phyloP scores from a whole-genome alignment of 2,797 vertebrate genomes.

The Bovichtus variegatus region DNA sequence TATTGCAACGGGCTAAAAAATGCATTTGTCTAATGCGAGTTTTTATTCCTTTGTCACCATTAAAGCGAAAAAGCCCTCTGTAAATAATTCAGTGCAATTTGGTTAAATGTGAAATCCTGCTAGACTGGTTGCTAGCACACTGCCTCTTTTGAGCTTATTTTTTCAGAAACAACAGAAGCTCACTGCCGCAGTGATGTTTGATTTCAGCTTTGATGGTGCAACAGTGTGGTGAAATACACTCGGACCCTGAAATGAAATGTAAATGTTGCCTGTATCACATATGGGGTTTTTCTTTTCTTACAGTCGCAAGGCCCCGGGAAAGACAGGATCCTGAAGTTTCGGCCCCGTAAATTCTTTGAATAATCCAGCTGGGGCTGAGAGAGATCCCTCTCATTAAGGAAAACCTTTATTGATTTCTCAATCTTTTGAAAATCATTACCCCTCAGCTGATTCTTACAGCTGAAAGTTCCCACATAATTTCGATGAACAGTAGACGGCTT shows the following conservation, averaged over 20 bases:
- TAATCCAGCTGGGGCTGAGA: constrained; percentile 44
- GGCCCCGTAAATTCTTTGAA: constrained; percentile 18
- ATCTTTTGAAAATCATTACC: constrained; percentile 88
- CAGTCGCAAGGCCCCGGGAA: background rate
- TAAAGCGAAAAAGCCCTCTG: constrained; percentile 35
- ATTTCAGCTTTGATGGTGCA: constrained; percentile 75
- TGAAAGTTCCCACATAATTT: constrained; percentile 88
- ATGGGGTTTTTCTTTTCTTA: constrained; percentile 14
- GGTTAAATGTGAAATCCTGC: constrained; percentile 56
- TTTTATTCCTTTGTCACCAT: constrained; percentile 23
- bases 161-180: constrained; percentile 66
- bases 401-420: constrained; percentile 90
- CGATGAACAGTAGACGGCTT: constrained; percentile 79
- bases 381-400: constrained; percentile 83
- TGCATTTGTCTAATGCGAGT: constrained; percentile 37
- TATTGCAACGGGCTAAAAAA: constrained; percentile 15
- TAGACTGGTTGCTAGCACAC: constrained; percentile 29
- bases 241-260: constrained; percentile 64
- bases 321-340: constrained; percentile 10
- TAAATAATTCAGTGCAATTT: constrained; percentile 62
- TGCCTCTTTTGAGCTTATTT: constrained; percentile 61
- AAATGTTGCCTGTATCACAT: constrained; percentile 55
- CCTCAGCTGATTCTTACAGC: constrained; percentile 83
- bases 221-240: constrained; percentile 51
- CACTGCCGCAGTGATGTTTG: constrained; percentile 55